Evolutionary conservation across 2,888 invertebrate species (phyloP), one percentile per base, ranked within the genome.

Genomic region (Cryptops parisi): DNA sequence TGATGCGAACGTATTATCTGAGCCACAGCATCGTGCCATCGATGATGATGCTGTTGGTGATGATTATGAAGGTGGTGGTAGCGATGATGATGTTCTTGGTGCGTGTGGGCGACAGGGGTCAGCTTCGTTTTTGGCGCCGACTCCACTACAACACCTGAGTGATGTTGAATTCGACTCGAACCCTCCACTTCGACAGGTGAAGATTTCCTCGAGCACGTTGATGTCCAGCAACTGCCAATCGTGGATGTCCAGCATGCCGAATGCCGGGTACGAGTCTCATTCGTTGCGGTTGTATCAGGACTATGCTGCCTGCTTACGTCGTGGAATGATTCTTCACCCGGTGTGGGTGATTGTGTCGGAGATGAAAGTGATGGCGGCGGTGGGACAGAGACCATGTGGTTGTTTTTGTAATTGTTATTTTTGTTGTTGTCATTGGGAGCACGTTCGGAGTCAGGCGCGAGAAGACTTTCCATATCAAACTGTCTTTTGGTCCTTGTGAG

Each of bases 401-500:
- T 21, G 12, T 41, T 33, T 6, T 33, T 33, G 33, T 33, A 9
- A 15, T 33, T 33, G 15, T 33, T 33, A 15, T 33, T 33, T 33
- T 33, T 33, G 33, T 9, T 33, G 33, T 6, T 21, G 19, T n/a
- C 12, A 6, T 5, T 5, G n/a, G 9, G 12, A 6, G 5, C 43
- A 22, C 5, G 47, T 9, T 17, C 33, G 3, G 48, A 53, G 47
- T 94, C 93, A 0, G 93, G 94, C 0, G 93, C 94, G 19, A 96
- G 72, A 19, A 96, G 74, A 6, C 91, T 93, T 0, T 93, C 94
- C 15, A 96, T 88, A 68, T 96, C 94, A 67, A 96, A 96, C 67
- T 88, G 87, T 47, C 94, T 72, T 67, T 91, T 93, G n/a, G n/a
- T n/a, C 48, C 87, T 74, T 63, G 63, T 66, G 61, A 39, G 57